phyloP scores from a whole-genome alignment of 2,888 invertebrate genomes.

The Chrysolina americana region DNA sequence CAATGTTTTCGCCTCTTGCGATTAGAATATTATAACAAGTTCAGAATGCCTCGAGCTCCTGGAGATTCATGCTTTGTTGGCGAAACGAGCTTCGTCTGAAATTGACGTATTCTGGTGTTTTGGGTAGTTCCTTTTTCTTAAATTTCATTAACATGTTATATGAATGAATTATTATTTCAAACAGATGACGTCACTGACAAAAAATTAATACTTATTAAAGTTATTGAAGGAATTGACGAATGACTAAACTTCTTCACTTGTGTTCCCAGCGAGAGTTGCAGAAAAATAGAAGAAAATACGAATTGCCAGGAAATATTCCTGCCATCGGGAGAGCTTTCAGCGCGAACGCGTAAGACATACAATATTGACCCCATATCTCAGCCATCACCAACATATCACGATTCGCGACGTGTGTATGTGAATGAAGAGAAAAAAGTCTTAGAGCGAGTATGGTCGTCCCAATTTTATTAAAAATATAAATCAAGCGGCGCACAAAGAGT shows the following conservation, averaged over 20 bases:
- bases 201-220: not conserved
- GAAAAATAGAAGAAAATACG: not conserved
- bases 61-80: too few relatives aligned
- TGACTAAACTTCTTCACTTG: not conserved
- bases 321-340: not conserved
- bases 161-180: too few relatives aligned
- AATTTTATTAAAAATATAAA: conserved; percentile 72
- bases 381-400: conserved; percentile 46
- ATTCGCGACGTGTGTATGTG: conserved; percentile 42
- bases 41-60: too few relatives aligned
- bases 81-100: too few relatives aligned
- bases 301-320: not conserved
- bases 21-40: too few relatives aligned
- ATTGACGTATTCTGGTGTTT: too few relatives aligned
- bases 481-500: conserved; percentile 75
- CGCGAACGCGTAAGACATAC: conserved; percentile 30
- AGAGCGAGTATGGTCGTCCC: conserved; percentile 50
- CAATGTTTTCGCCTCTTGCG: too few relatives aligned
- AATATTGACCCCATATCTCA: conserved; percentile 48
- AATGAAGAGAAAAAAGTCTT: conserved; percentile 51
- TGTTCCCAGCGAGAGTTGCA: not conserved
- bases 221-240: not conserved
- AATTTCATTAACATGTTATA: too few relatives aligned
- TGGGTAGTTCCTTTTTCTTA: too few relatives aligned
- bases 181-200: not conserved